Conservation (phyloP, 2,797 vertebrate species). For the Erpetoichthys calabaricus region DNA sequence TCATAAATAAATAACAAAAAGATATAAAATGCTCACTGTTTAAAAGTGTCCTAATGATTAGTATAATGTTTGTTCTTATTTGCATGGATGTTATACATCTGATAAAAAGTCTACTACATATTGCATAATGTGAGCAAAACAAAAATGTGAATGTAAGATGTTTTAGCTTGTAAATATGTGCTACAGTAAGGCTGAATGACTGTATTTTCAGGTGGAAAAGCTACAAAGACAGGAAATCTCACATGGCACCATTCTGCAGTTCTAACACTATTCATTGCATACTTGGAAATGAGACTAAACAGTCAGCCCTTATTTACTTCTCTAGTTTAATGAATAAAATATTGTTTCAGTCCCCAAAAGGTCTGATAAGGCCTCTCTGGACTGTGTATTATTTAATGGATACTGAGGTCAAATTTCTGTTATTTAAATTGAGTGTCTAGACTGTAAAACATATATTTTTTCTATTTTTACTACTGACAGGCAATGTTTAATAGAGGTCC, state of each 20-base stretch:
- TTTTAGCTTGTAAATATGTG: too few species aligned
- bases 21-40: too few species aligned
- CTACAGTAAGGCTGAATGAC: too few species aligned
- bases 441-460: conserved; percentile 27
- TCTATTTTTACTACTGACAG: conserved; percentile 5
- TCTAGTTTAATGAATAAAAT: conserved; percentile 27
- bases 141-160: too few species aligned
- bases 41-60: too few species aligned
- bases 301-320: conserved; percentile 23
- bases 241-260: conserved; percentile 4
- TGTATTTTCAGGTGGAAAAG: too few species aligned
- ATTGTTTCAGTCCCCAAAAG: conserved; percentile 22
- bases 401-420: conserved; percentile 15
- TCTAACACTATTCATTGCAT: neutral
- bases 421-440: conserved; percentile 39
- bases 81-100: too few species aligned
- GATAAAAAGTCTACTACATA: too few species aligned
- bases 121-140: too few species aligned
- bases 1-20: too few species aligned
- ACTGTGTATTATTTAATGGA: conserved; percentile 22
- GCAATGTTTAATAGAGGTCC: conserved; percentile 12
- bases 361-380: conserved; percentile 26
- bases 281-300: conserved; percentile 23
- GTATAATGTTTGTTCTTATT: too few species aligned
- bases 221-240: conserved; percentile 4